Conservation (phyloP, 2,113 vertebrate species). For the Sphyrna mokarran region DNA sequence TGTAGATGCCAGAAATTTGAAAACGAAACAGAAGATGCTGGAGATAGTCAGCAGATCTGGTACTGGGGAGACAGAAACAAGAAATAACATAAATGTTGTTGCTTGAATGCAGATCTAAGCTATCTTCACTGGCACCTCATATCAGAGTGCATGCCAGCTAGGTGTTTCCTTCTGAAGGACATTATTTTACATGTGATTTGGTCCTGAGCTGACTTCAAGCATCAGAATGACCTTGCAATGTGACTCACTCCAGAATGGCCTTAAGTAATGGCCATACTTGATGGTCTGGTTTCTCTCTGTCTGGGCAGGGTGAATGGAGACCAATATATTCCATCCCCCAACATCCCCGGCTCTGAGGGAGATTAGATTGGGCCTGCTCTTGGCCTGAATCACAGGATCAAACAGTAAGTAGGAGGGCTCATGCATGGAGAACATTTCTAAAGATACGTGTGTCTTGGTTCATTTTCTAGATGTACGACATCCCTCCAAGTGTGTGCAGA, state of each 20-base stretch:
- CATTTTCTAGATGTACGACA: slow-evolving; percentile 58
- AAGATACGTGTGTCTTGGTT: slow-evolving; percentile 18
- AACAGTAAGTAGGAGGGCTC: background rate
- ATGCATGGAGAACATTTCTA: background rate
- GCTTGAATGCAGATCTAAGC: background rate
- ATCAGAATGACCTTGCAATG: background rate
- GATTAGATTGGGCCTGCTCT: background rate
- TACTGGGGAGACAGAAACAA: background rate
- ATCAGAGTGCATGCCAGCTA: background rate
- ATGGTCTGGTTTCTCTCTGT: background rate
- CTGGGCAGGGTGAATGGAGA: background rate
- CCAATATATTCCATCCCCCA: background rate
- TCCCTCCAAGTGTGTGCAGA: slow-evolving; percentile 52
- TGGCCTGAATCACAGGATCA: background rate
- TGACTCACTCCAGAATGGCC: background rate
- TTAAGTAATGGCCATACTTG: background rate
- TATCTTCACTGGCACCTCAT: background rate
- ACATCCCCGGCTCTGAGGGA: background rate
- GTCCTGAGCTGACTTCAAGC: background rate
- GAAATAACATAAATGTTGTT: background rate
- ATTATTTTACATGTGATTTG: background rate
- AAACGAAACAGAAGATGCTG: background rate
- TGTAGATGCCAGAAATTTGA: background rate
- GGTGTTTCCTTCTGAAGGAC: background rate
- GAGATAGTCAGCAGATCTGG: background rate